phyloP scores from a whole-genome alignment of 2,797 vertebrate genomes.

The Pitangus sulphuratus region DNA sequence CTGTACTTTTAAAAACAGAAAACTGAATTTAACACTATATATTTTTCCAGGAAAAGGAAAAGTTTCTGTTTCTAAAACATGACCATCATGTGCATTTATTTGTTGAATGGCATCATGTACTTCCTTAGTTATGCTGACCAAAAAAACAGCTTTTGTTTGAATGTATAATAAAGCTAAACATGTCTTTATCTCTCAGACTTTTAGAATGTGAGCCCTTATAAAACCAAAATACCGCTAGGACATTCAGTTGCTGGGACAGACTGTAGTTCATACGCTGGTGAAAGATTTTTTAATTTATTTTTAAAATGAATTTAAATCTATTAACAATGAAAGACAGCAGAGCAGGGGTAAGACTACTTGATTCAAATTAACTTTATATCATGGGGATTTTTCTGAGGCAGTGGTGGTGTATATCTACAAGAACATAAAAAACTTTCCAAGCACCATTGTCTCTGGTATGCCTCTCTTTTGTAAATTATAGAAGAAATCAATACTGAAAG shows the following conservation, averaged over 20 bases:
- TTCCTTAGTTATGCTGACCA: not conserved
- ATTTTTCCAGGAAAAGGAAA: not conserved
- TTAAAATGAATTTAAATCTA: not conserved
- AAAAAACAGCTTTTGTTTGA: not conserved
- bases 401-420: not conserved
- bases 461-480: slow-evolving; percentile 54
- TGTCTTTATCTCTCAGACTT: not conserved
- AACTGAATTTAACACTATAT: not conserved
- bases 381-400: rapidly evolving
- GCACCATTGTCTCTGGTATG: not conserved
- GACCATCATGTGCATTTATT: rapidly evolving
- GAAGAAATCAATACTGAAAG: slow-evolving; percentile 67
- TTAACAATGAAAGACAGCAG: not conserved
- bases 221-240: not conserved
- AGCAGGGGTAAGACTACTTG: not conserved
- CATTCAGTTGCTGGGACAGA: not conserved
- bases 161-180: not conserved
- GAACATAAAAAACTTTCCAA: slow-evolving; percentile 18
- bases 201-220: not conserved
- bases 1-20: not conserved
- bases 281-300: not conserved
- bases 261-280: not conserved
- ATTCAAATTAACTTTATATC: not conserved
- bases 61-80: not conserved
- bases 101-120: not conserved